Evolutionary conservation across 2,113 vertebrate genomes (phyloP).

Genomic region (Hippopotamus amphibius): DNA sequence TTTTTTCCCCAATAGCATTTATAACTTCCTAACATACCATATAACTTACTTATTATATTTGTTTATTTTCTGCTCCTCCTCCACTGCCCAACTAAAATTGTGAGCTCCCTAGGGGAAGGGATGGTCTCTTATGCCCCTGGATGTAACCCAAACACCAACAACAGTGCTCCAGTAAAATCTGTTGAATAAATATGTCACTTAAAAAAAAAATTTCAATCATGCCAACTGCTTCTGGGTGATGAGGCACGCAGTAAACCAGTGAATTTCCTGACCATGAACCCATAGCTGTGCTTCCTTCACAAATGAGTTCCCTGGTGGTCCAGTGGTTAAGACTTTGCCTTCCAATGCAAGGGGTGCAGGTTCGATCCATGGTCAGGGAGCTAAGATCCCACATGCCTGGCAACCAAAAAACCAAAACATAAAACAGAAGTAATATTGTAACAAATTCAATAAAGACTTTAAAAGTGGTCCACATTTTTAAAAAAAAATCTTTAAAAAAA

Average conservation of each 20-base stretch:
- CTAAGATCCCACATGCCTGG: too few species aligned
- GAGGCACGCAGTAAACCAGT: neutral
- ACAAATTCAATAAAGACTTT: too few species aligned
- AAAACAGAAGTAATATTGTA: too few species aligned
- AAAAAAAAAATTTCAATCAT: neutral
- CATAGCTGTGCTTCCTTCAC: too few species aligned
- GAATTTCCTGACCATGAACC: neutral
- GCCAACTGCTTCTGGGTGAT: neutral
- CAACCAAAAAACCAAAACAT: too few species aligned
- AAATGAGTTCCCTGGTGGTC: neutral
- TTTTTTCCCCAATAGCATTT: neutral
- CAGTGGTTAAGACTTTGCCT: too few species aligned
- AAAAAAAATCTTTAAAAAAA: too few species aligned
- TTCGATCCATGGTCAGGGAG: too few species aligned
- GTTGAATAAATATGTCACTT: neutral
- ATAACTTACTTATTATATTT: neutral
- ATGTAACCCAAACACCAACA: neutral
- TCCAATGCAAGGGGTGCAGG: too few species aligned
- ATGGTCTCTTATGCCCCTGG: neutral
- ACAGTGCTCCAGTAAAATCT: neutral
- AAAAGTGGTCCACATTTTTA: too few species aligned
- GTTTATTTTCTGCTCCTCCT: neutral
- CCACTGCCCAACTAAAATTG: neutral
- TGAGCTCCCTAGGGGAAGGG: neutral
- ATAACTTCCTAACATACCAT: neutral